Percentiles rank a stretch among this genome's conserved stretches.
Evolutionary conservation across 2,797 vertebrate genomes (phyloP).

Genomic region (Phrynocephalus vlangalii): DNA sequence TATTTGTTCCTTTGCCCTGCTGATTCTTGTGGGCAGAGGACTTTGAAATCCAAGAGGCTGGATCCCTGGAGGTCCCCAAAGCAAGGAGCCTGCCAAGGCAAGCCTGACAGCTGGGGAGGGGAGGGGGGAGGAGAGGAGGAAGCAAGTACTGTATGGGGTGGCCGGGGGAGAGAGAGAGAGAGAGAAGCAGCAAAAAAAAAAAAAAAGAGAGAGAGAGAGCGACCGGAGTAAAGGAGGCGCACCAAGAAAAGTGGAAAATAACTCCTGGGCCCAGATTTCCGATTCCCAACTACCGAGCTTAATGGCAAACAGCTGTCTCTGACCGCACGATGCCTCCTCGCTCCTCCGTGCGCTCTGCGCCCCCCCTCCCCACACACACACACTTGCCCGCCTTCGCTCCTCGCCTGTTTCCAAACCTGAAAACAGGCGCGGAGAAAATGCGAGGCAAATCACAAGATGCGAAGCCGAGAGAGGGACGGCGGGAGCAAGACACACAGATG

Average conservation of each 20-base stretch:
- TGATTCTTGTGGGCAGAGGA: constrained; percentile 12
- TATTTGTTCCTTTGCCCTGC: not conserved
- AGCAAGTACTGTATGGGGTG: too few relatives aligned
- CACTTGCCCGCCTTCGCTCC: not conserved
- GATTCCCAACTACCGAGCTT: not conserved
- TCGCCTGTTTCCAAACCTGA: not conserved
- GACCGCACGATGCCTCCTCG: not conserved
- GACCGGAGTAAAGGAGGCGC: too few relatives aligned
- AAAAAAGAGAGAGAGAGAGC: too few relatives aligned
- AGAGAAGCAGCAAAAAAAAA: too few relatives aligned
- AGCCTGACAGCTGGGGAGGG: not conserved
- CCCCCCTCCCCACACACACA: too few relatives aligned
- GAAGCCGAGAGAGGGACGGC: too few relatives aligned
- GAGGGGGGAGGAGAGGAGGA: too few relatives aligned
- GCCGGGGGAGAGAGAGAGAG: too few relatives aligned
- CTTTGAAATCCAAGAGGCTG: not conserved
- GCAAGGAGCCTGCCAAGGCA: not conserved
- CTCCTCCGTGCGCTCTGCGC: too few relatives aligned
- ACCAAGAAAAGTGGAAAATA: constrained; percentile 4
- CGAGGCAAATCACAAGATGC: not conserved
- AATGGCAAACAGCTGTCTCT: constrained; percentile 39
- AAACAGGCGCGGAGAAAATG: not conserved
- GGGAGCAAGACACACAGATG: not conserved
- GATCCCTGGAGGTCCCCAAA: not conserved
- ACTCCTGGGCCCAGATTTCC: not conserved